Evolutionary conservation across 2,113 vertebrate genomes (phyloP).

Genomic region (Macaca nemestrina): DNA sequence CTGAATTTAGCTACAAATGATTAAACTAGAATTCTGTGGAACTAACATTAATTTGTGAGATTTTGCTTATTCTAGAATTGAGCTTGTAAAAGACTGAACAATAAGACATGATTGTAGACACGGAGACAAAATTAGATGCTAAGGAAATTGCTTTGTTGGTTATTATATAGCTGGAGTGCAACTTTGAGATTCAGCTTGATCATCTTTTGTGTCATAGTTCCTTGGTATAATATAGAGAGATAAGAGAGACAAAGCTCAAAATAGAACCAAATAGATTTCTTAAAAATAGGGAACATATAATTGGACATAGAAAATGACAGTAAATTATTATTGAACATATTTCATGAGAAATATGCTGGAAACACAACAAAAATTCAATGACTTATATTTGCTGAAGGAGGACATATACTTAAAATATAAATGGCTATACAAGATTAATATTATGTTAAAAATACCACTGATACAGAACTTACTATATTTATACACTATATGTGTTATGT

Average conservation of each 20-base stretch:
- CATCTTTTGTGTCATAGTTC: background rate
- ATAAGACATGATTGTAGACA: slow-evolving; percentile 30
- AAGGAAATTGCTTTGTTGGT: slow-evolving; percentile 20
- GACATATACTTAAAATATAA: background rate
- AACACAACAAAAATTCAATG: background rate
- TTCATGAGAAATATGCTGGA: background rate
- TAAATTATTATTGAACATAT: background rate
- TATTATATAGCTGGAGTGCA: background rate
- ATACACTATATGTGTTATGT: background rate
- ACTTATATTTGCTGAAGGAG: background rate
- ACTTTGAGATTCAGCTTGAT: background rate
- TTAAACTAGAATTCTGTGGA: background rate
- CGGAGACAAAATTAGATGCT: background rate
- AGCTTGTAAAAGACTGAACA: slow-evolving; percentile 31
- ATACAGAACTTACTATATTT: background rate
- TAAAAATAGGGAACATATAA: background rate
- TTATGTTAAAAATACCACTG: background rate
- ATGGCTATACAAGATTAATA: background rate
- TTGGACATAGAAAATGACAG: background rate
- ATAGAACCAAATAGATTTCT: background rate
- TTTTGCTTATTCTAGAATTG: slow-evolving; percentile 24
- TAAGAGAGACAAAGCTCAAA: background rate
- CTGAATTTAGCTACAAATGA: background rate
- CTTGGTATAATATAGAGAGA: background rate
- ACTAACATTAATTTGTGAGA: background rate